Conservation (phyloP, 2,888 invertebrate genomes). For the Uropetala carovei region DNA sequence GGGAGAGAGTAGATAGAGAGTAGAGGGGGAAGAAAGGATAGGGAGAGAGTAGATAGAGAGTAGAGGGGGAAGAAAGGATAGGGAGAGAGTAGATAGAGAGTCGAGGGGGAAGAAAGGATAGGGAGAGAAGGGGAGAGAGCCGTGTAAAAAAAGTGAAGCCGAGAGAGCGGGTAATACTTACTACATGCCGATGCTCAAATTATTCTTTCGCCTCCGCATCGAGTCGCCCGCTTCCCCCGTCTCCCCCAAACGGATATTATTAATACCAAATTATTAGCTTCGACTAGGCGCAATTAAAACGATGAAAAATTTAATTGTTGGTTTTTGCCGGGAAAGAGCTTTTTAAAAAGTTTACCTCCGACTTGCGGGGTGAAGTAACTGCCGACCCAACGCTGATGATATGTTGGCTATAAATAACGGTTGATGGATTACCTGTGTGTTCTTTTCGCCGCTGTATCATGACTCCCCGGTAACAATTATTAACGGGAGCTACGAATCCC, state of each 20-base stretch:
- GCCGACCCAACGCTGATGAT: slow-evolving; percentile 11
- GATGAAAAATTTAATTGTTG: slow-evolving; percentile 22
- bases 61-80: too few species aligned
- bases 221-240: too few species aligned
- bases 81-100: neutral
- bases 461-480: neutral
- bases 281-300: neutral
- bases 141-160: too few species aligned
- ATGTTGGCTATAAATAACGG: neutral
- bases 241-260: slow-evolving; percentile 1
- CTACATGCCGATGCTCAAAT: neutral
- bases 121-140: neutral
- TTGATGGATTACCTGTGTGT: neutral
- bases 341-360: too few species aligned
- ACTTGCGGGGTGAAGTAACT: neutral
- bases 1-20: neutral
- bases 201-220: neutral
- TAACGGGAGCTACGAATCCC: neutral
- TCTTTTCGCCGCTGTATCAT: neutral
- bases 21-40: neutral
- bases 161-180: neutral
- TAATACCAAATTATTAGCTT: neutral
- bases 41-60: neutral
- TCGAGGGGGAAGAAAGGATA: too few species aligned
- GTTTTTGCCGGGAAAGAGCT: neutral